Evolutionary conservation across 2,113 vertebrate genomes (phyloP), one percentile per base, ranked within the genome.

Genomic region (Onychostruthus taczanowskii): DNA sequence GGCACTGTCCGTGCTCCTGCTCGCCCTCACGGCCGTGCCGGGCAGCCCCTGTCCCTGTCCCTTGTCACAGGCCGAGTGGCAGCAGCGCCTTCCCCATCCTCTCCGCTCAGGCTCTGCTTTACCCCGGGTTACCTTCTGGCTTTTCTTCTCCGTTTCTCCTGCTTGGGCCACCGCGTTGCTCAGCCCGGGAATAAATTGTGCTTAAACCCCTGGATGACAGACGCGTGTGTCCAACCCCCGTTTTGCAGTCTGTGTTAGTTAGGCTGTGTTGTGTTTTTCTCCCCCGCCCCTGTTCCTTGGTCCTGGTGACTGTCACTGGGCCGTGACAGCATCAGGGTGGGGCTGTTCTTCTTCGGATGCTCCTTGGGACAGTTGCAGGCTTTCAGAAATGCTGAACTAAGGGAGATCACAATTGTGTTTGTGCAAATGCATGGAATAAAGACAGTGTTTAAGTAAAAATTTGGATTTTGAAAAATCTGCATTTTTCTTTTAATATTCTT

Each of bases 101-200:
- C 2, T 14, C 31, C 21, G 37, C n/a, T 35, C 11, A 4, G 3
- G 3, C 0, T 0, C 31, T 3, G 13, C 9, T n/a, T 22, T 30
- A 9, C 17, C 47, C 43, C 7, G 9, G 3, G 0, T n/a, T 23
- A 0, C 30, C 35, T 8, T 6, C 50, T 55, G 44, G 13, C 20
- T 16, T 35, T 17, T 39, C 14, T 27, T 15, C 41, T 30, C 24
- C 7, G 0, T 30, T 59, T 37, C 70, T 75, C 26, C 55, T 31
- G 17, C 4, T 10, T 56, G 56, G 2, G 61, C n/a, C n/a, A 0
- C 53, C 26, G 44, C 56, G 30, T 12, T n/a, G 31, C 46, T 50
- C 33, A 9, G 41, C 47, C 21, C 3, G 10, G 14, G 15, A 10
- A 11, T 20, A 7, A 33, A 62, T 2, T 26, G 10, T 37, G 16